Conservation (phyloP, 2,797 vertebrate species). For the Sitta carolinensis region DNA sequence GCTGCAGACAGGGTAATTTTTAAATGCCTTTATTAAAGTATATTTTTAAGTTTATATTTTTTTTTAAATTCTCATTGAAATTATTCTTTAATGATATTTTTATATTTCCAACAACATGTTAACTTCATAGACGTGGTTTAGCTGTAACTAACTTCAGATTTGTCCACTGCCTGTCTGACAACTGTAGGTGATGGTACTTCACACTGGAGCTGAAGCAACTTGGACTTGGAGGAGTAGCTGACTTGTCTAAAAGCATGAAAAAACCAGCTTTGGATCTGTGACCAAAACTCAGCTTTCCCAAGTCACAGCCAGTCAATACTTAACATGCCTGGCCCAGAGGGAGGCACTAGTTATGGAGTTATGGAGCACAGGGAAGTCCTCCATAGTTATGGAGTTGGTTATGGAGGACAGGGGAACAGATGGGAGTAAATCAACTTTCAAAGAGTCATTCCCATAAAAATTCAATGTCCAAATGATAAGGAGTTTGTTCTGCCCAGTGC, state of each 20-base stretch:
- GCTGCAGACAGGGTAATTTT: not conserved
- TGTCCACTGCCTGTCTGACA: not conserved
- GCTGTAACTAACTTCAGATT: not conserved
- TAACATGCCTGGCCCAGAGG: not conserved
- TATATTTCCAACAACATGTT: not conserved
- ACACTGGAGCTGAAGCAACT: not conserved
- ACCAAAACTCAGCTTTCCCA: not conserved
- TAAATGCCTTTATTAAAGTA: not conserved
- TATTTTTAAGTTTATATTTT: not conserved
- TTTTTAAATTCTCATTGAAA: not conserved
- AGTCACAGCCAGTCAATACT: not conserved
- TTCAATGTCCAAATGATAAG: not conserved
- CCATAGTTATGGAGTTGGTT: not conserved
- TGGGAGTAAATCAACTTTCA: not conserved
- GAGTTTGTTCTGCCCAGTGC: not conserved
- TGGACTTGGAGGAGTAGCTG: not conserved
- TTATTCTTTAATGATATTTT: not conserved
- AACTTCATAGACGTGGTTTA: not conserved
- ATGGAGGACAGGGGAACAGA: not conserved
- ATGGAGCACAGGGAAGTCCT: no score
- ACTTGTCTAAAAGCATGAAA: not conserved
- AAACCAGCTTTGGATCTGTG: not conserved
- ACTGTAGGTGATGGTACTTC: not conserved
- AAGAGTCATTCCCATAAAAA: not conserved
- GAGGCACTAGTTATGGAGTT: not conserved